phyloP scores from a whole-genome alignment of 1,140 invertebrate genomes.

The Diachasma alloeum region DNA sequence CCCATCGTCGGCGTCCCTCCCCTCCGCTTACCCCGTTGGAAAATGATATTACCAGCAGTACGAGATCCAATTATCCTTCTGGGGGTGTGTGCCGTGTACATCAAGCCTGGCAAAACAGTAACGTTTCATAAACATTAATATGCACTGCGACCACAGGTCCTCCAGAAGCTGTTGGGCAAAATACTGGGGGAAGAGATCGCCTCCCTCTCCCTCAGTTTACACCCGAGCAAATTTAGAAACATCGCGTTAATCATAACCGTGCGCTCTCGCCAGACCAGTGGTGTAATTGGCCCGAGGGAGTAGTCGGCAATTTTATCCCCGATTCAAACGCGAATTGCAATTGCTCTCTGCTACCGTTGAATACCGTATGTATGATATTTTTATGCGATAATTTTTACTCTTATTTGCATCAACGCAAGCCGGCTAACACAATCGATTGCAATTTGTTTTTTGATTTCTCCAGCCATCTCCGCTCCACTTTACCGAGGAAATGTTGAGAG shows the following conservation, averaged over 20 bases:
- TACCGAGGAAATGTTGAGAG: background rate
- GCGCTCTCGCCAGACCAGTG: background rate
- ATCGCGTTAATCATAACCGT: slow-evolving; percentile 9
- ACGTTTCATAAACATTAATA: slow-evolving; percentile 10
- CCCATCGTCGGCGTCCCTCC: background rate
- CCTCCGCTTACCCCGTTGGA: background rate
- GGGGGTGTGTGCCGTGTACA: background rate
- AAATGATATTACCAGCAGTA: background rate
- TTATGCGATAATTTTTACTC: background rate
- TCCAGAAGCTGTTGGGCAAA: background rate
- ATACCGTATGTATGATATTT: background rate
- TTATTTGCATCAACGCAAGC: background rate
- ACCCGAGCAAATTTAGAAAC: slow-evolving; percentile 2
- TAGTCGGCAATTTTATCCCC: background rate
- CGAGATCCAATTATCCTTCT: background rate
- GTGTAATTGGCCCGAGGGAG: background rate
- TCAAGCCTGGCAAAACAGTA: background rate
- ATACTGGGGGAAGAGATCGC: background rate
- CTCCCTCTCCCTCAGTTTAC: background rate
- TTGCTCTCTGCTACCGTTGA: background rate
- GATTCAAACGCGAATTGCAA: background rate
- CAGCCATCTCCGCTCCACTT: background rate
- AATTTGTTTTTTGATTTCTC: background rate
- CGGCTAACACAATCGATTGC: background rate
- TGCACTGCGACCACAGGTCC: background rate